Evolutionary conservation across 2,113 vertebrate genomes (phyloP).

Genomic region (Nicator chloris): DNA sequence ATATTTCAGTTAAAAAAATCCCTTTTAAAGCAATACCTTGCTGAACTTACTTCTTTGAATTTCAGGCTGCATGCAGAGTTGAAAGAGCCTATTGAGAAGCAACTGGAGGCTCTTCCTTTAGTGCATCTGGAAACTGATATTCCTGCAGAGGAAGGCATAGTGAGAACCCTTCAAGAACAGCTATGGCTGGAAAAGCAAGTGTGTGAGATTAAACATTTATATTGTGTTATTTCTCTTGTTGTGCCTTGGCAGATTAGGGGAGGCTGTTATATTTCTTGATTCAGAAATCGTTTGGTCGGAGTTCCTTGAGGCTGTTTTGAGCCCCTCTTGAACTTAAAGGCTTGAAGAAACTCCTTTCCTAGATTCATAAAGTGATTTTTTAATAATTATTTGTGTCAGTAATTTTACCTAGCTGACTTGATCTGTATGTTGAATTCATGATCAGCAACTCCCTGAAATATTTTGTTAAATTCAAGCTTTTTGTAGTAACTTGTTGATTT

Average conservation of each 20-base stretch:
- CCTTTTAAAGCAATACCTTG: background rate
- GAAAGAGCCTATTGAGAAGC: slow-evolving; percentile 81
- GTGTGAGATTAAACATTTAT: slow-evolving; percentile 16
- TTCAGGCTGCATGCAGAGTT: slow-evolving; percentile 84
- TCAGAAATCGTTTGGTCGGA: background rate
- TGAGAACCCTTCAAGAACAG: slow-evolving; percentile 86
- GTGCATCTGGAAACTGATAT: slow-evolving; percentile 50
- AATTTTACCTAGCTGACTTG: background rate
- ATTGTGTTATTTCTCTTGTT: background rate
- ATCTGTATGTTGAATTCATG: background rate
- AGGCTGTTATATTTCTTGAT: background rate
- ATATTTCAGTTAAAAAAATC: background rate
- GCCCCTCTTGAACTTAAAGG: background rate
- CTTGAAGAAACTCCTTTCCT: background rate
- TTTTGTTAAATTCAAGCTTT: background rate
- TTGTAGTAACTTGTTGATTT: background rate
- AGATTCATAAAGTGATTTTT: background rate
- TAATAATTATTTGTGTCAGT: background rate
- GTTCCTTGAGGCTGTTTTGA: background rate
- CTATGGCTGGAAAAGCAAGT: slow-evolving; percentile 82
- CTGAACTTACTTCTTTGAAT: background rate
- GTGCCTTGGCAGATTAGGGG: background rate
- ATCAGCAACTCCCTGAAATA: background rate
- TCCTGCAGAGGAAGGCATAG: slow-evolving; percentile 68
- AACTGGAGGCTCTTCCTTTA: slow-evolving; percentile 77